Percentiles rank a stretch among this genome's conserved stretches.
These are phyloP conservation scores for Catajapyx aquilonaris DNA, from an alignment of 1,140 invertebrate genomes.

Conservation along the genomic window DNA sequence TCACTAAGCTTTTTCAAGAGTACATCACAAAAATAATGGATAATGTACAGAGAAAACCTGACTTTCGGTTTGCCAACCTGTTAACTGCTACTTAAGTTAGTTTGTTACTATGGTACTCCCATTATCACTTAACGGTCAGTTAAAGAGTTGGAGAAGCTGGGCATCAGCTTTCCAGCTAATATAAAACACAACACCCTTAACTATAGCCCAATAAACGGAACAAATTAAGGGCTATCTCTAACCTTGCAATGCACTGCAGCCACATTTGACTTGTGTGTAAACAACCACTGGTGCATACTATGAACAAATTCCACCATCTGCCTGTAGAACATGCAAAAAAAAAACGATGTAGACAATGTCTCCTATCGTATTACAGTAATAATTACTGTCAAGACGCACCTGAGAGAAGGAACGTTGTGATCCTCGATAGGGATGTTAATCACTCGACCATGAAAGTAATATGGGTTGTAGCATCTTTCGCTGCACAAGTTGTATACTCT, in stretches of 20 bases:
- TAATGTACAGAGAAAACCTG: too few species aligned
- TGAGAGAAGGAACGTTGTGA: slow-evolving; percentile 35
- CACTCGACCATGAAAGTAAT: slow-evolving; percentile 30
- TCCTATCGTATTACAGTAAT: not conserved
- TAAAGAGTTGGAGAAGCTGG: too few species aligned
- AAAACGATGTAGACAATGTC: not conserved
- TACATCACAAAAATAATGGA: too few species aligned
- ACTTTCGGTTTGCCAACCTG: too few species aligned
- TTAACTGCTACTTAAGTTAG: too few species aligned
- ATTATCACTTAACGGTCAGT: too few species aligned
- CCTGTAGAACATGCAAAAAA: slow-evolving; percentile 14
- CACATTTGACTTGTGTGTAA: slow-evolving; percentile 26
- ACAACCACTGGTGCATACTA: slow-evolving; percentile 27
- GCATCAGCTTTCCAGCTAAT: too few species aligned
- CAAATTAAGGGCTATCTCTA: too few species aligned
- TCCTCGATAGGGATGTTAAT: slow-evolving; percentile 32
- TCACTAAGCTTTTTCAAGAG: too few species aligned
- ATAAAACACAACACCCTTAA: too few species aligned
- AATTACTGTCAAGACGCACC: slow-evolving; percentile 17
- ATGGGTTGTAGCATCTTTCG: slow-evolving; percentile 32
- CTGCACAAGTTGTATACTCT: slow-evolving; percentile 39
- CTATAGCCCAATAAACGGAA: too few species aligned
- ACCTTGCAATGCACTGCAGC: slow-evolving; percentile 43
- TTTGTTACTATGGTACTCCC: too few species aligned
- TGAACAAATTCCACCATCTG: slow-evolving; percentile 27